Percentiles rank a stretch among this genome's conserved stretches.
These are phyloP conservation scores for Cichladusa arquata DNA, from an alignment of 2,113 vertebrate species.

Conservation along the genomic window DNA sequence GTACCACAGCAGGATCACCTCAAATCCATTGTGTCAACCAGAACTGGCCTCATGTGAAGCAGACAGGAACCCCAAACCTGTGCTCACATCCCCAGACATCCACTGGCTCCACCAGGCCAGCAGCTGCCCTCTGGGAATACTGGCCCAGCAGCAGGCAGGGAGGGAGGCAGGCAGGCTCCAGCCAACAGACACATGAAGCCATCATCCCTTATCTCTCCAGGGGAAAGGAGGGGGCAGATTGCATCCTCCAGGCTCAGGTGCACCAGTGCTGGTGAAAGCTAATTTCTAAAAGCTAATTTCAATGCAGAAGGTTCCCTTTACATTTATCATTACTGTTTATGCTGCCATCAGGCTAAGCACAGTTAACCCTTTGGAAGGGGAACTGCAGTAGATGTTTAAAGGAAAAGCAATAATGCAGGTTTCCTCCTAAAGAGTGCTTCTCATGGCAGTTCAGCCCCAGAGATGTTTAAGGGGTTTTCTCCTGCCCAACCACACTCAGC, in stretches of 20 bases:
- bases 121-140: not conserved
- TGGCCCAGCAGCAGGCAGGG: not conserved
- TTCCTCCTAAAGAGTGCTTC: not conserved
- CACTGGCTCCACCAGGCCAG: rapidly evolving
- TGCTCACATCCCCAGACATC: not conserved
- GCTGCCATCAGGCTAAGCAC: constrained; percentile 8
- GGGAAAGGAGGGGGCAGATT: not conserved
- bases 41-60: not conserved
- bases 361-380: constrained; percentile 46
- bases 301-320: constrained; percentile 44
- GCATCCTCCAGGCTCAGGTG: constrained; percentile 70
- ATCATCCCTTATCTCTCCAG: not conserved
- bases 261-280: constrained; percentile 38
- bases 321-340: constrained; percentile 63
- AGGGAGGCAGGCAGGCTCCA: not conserved
- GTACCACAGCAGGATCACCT: not conserved
- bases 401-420: not conserved
- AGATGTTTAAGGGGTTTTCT: not conserved
- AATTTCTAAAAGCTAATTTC: constrained; percentile 68
- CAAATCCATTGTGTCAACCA: rapidly evolving
- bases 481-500: not conserved
- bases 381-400: not conserved
- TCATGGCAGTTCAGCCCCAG: not conserved
- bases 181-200: constrained; percentile 11
- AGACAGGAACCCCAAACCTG: not conserved